Evolutionary conservation across 2,888 invertebrate species (phyloP).

Genomic region (Litoditis marina): DNA sequence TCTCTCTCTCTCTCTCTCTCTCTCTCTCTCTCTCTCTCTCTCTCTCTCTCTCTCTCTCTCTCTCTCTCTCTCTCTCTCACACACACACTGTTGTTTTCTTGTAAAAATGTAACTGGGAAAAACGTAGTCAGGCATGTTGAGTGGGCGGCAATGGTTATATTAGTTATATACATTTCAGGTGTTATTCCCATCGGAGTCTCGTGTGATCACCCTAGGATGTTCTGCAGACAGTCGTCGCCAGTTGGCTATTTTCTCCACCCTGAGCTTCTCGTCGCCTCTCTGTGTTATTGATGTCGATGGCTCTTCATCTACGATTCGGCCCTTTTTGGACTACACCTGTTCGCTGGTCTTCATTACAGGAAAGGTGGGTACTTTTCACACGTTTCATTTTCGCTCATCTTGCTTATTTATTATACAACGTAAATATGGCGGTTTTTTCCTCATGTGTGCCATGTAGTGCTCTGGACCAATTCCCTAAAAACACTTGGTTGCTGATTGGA

Average conservation of each 20-base stretch:
- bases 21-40: conserved; percentile 18
- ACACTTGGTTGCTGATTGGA: no score
- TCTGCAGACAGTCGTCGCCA: conserved; percentile 63
- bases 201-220: conserved; percentile 65
- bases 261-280: neutral
- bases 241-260: conserved; percentile 64
- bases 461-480: no score
- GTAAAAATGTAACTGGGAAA: no score
- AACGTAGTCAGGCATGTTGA: no score
- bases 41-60: conserved; percentile 8
- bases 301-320: conserved; percentile 94
- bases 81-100: neutral
- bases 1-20: conserved; percentile 10
- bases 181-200: conserved; percentile 59
- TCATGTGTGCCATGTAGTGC: no score
- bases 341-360: conserved; percentile 91
- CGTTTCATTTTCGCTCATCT: no score
- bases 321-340: conserved; percentile 91
- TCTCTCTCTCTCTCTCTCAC: conserved; percentile 2
- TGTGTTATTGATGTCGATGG: conserved; percentile 62
- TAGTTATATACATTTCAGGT: no score
- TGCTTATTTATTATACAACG: no score
- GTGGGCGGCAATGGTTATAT: no score
- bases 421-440: no score
- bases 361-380: conserved; percentile 71